Evolutionary conservation across 2,888 invertebrate genomes (phyloP).

Genomic region (Drosophila meridionalis): DNA sequence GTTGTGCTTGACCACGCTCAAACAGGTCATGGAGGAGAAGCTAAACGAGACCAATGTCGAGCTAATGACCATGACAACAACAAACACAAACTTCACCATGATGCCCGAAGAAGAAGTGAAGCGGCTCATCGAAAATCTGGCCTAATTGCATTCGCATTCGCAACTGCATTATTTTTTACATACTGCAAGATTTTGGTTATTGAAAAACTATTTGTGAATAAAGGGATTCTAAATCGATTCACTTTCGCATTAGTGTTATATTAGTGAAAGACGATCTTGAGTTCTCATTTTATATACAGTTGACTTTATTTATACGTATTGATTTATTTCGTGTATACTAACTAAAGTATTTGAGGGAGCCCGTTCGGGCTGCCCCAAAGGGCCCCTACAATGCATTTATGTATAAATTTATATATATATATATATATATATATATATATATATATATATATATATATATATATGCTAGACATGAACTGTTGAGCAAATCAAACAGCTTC

Average conservation of each 20-base stretch:
- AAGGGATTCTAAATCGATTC: conserved; percentile 72
- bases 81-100: conserved; percentile 93
- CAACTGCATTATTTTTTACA: conserved; percentile 76
- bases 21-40: conserved; percentile 99
- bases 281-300: conserved; percentile 65
- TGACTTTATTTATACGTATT: conserved; percentile 76
- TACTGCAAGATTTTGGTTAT: conserved; percentile 34
- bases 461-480: conserved; percentile 68
- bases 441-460: conserved; percentile 27
- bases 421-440: conserved; percentile 31
- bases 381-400: conserved; percentile 46
- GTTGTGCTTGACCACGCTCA: conserved; percentile 92
- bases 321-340: conserved; percentile 53
- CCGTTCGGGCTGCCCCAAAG: conserved; percentile 11
- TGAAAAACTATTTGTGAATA: conserved; percentile 61
- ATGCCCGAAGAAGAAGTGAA: conserved; percentile 95
- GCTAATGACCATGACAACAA: conserved; percentile 96
- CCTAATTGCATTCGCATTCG: conserved; percentile 86
- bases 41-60: conserved; percentile 98
- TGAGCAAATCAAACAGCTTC: conserved; percentile 77
- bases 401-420: conserved; percentile 31
- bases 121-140: conserved; percentile 92
- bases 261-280: not conserved
- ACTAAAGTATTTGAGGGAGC: conserved; percentile 56
- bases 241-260: not conserved